A percentile compares a stretch with the other conserved stretches of the same genome.
Evolutionary conservation across 2,113 vertebrate genomes (phyloP).

Genomic region (Sylvietta virens): DNA sequence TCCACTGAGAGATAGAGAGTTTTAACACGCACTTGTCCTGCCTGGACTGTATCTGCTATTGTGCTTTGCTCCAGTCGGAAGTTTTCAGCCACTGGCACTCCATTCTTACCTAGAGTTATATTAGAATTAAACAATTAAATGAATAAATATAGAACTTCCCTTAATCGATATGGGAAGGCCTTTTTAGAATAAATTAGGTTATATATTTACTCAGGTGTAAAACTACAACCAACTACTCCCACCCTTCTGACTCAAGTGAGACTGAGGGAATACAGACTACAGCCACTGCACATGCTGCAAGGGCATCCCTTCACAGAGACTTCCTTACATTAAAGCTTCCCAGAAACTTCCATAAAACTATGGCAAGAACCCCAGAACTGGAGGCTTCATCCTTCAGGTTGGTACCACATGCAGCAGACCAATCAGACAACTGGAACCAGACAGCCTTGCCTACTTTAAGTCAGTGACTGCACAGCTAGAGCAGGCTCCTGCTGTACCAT

Average conservation of each 20-base stretch:
- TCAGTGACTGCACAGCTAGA: neutral
- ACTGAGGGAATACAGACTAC: neutral
- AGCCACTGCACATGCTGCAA: neutral
- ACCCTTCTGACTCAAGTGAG: neutral
- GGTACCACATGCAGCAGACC: neutral
- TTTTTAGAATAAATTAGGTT: neutral
- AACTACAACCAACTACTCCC: neutral
- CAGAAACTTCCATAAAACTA: neutral
- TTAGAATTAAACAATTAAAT: conserved; percentile 6
- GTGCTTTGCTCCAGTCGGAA: conserved; percentile 81
- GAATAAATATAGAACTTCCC: neutral
- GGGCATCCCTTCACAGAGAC: neutral
- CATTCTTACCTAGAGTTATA: conserved; percentile 77
- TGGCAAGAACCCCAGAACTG: neutral
- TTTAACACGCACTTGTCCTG: conserved; percentile 80
- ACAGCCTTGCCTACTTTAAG: neutral
- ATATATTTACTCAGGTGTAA: neutral
- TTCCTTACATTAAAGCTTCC: neutral
- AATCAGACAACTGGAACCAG: neutral
- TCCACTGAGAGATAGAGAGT: conserved; percentile 94
- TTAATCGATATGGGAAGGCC: neutral
- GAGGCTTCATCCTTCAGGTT: neutral
- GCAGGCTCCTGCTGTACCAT: neutral
- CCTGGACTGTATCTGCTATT: conserved; percentile 68
- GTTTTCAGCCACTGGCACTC: conserved; percentile 82